Base-by-base conservation (phyloP, 2,888 invertebrate species). In the Eristalis pertinax region DNA sequence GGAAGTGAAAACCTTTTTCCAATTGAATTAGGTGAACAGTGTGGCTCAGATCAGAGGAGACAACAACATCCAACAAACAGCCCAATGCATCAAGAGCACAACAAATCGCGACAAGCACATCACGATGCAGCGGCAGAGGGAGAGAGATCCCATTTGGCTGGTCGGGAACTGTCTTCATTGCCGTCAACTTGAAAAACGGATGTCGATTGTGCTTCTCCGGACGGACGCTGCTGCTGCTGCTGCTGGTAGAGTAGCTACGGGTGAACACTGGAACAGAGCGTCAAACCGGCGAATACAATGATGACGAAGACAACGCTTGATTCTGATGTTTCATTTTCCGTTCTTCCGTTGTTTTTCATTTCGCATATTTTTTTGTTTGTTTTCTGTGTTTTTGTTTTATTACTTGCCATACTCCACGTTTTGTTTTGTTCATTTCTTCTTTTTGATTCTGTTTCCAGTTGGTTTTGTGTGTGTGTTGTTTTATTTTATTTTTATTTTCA, bases 131-230 rank as follows among this genome's bases (percentile, higher is more conserved):
- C 56, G n/a, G 32, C 35, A 65, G 56, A 19, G 22, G 19, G 19
- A 19, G 50, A n/a, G 0, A 13, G 8, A 60, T 60, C 50, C n/a
- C 43, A 63, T 63, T 56, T 4, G 60, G 38, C 11, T 19, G n/a
- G 50, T 15, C 15, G 10, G 56, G 26, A 8, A 32, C 29, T 64
- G 35, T 63, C 26, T 63, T 38, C 26, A 32, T 38, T 58, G 5
- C 58, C 67, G 73, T 67, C 72, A 72, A 73, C 72, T 79, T 79
- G 41, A 67, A 73, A 65, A 67, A 72, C 72, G 79, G 77, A 78
- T 67, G 65, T 79, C 65, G 65, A 67, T 73, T 72, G 72, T 10
- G 60, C 19, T 60, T 73, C 58, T 67, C 60, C 43, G 43, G 72
- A 24, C 79, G 26, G 58, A 15, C 32, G 58, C 35, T 22, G 35